phyloP scores from a whole-genome alignment of 2,113 vertebrate species.

The Festucalex cinctus region DNA sequence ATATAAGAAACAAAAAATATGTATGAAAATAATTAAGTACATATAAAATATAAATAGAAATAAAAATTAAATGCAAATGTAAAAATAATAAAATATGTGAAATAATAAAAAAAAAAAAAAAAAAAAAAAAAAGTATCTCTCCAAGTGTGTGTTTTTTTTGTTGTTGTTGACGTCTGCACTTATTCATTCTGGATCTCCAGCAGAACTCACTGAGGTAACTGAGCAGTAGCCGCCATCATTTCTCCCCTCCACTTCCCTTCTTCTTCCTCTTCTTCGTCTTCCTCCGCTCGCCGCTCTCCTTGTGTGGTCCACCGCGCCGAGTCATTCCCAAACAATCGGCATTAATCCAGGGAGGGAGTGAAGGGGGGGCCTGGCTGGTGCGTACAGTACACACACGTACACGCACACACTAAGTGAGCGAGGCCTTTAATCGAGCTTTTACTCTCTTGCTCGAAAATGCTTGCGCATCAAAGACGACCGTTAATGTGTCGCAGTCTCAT shows the following conservation, averaged over 20 bases:
- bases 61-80: too few species aligned
- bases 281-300: slow-evolving; percentile 50
- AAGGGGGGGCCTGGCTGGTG: slow-evolving; percentile 42
- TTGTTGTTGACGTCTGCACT: too few species aligned
- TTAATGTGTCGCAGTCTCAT: background rate
- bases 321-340: slow-evolving; percentile 75
- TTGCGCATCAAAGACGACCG: slow-evolving; percentile 5
- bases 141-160: too few species aligned
- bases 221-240: background rate
- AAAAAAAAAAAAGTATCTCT: too few species aligned
- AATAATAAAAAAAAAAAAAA: too few species aligned
- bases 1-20: too few species aligned
- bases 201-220: too few species aligned
- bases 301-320: slow-evolving; percentile 75
- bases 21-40: too few species aligned
- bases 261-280: slow-evolving; percentile 32
- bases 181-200: too few species aligned
- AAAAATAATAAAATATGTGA: too few species aligned
- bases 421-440: slow-evolving; percentile 33
- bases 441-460: slow-evolving; percentile 7
- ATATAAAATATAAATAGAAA: too few species aligned
- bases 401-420: slow-evolving; percentile 27
- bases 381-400: slow-evolving; percentile 39
- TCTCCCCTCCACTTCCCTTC: slow-evolving; percentile 9
- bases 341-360: slow-evolving; percentile 69